Conservation (phyloP, 37 sponge, comb jelly and placozoan genomes). For the Bolinopsis microptera region DNA sequence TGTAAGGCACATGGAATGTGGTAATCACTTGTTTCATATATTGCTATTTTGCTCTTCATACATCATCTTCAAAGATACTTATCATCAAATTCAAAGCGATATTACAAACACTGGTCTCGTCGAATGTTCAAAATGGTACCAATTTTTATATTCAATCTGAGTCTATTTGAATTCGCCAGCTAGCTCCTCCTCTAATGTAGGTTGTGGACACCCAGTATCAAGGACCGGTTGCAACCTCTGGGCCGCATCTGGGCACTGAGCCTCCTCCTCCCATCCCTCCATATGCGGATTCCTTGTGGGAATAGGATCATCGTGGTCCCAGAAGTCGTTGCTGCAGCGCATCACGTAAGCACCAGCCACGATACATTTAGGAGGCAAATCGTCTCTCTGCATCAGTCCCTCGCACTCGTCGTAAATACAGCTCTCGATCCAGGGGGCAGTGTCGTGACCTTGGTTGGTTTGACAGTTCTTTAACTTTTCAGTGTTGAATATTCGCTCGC, state of each 20-base stretch:
- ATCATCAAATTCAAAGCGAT: too few relatives aligned
- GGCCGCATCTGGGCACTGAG: background rate
- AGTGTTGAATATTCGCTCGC: background rate
- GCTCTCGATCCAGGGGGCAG: background rate
- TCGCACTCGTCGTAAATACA: constrained; percentile 31
- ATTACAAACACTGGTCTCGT: too few relatives aligned
- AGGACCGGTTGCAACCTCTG: background rate
- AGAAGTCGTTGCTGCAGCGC: background rate
- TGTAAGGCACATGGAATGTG: too few relatives aligned
- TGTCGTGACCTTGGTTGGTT: background rate
- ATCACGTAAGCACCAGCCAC: constrained; percentile 31
- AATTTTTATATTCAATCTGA: too few relatives aligned
- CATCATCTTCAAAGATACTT: too few relatives aligned
- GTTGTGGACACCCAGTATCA: constrained; percentile 54
- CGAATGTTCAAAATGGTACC: too few relatives aligned
- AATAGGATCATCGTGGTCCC: background rate
- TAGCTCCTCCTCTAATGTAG: background rate
- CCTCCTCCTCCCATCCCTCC: constrained; percentile 13
- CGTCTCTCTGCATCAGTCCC: background rate
- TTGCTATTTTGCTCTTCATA: too few relatives aligned
- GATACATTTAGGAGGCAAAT: constrained; percentile 21
- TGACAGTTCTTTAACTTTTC: background rate
- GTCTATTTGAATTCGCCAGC: background rate
- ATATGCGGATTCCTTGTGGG: background rate
- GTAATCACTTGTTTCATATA: too few relatives aligned